Conservation (phyloP, 2,888 invertebrate species). For the Venusia cambrica region DNA sequence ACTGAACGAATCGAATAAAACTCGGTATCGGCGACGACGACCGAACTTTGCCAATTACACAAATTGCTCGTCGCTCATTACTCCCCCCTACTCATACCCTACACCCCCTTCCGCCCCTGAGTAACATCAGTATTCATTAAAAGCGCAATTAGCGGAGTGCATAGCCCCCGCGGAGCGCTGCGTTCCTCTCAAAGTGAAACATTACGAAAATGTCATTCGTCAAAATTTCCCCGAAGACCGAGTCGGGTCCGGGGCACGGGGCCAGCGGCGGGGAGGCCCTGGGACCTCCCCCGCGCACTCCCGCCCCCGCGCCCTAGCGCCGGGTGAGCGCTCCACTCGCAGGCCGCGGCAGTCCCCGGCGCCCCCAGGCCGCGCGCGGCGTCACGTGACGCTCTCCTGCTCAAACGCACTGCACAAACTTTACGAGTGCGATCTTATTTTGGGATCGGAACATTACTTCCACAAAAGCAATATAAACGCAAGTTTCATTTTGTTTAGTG, state of each 20-base stretch:
- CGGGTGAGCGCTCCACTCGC: constrained; percentile 1
- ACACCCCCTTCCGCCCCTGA: constrained; percentile 11
- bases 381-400: constrained; percentile 1
- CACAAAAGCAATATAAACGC: background rate
- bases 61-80: constrained; percentile 44
- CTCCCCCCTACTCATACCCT: constrained; percentile 8
- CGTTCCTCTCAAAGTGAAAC: constrained; percentile 50
- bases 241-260: constrained; percentile 33
- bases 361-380: constrained; percentile 1
- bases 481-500: constrained; percentile 7
- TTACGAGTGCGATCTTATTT: constrained; percentile 15
- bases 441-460: constrained; percentile 2
- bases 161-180: constrained; percentile 37
- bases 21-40: constrained; percentile 29
- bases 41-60: constrained; percentile 48
- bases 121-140: constrained; percentile 58
- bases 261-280: constrained; percentile 21
- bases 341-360: constrained; percentile 7
- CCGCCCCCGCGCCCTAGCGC: constrained; percentile 11
- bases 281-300: constrained; percentile 4
- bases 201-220: constrained; percentile 68
- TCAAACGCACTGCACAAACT: constrained; percentile 11
- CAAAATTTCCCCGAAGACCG: constrained; percentile 66
- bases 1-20: constrained; percentile 26
- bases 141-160: constrained; percentile 69